phyloP scores from a whole-genome alignment of 2,888 invertebrate genomes.

The Encarsia formosa region DNA sequence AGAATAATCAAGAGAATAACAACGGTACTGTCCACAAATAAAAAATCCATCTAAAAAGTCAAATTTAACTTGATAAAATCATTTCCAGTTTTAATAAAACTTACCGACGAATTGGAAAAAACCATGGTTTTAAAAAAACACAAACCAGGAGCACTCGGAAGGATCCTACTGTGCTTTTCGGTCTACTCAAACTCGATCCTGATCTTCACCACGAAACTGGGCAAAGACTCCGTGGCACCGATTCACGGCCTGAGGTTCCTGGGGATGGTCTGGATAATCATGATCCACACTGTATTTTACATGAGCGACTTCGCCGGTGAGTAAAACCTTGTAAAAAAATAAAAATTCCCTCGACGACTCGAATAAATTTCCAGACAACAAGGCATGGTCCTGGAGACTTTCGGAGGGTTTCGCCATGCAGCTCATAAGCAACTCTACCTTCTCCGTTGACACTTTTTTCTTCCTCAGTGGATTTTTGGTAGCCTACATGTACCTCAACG shows the following conservation, averaged over 20 bases:
- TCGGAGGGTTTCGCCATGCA: constrained; percentile 47
- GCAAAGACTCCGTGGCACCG: constrained; percentile 44
- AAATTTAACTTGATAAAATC: neutral
- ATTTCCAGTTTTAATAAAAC: constrained; percentile 6
- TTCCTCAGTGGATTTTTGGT: constrained; percentile 49
- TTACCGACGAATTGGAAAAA: constrained; percentile 9
- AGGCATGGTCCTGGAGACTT: constrained; percentile 42
- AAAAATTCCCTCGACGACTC: no score
- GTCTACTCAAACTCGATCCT: constrained; percentile 51
- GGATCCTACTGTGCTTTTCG: constrained; percentile 51
- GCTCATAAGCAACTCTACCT: constrained; percentile 50
- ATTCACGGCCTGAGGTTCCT: constrained; percentile 56
- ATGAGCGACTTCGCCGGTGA: constrained; percentile 46
- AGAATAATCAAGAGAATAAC: constrained; percentile 29
- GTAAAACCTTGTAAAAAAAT: no score
- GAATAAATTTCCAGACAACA: constrained; percentile 41
- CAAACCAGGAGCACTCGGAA: neutral
- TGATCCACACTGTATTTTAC: constrained; percentile 54
- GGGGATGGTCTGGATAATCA: constrained; percentile 58
- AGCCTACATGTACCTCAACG: constrained; percentile 36
- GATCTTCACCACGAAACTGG: constrained; percentile 47
- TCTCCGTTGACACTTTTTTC: constrained; percentile 54
- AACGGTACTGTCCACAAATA: constrained; percentile 29
- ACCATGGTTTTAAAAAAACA: neutral
- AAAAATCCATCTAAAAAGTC: constrained; percentile 4